Evolutionary conservation across 2,113 vertebrate species (phyloP).

Genomic region (Ceyx margarethae): DNA sequence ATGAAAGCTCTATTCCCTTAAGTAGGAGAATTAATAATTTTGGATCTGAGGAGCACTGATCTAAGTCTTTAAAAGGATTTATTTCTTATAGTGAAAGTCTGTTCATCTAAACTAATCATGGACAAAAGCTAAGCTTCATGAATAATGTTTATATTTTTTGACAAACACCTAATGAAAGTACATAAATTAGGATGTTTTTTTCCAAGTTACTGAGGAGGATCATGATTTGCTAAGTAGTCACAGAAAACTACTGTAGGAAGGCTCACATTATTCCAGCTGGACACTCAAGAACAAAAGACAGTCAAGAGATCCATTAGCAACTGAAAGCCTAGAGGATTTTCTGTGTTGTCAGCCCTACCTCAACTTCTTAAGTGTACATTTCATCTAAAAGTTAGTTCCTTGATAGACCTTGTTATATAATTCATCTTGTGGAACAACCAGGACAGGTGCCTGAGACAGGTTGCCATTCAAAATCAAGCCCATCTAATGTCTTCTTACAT

Average conservation of each 20-base stretch:
- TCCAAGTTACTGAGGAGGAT: background rate
- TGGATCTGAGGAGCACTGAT: background rate
- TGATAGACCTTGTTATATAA: background rate
- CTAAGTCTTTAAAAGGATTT: conserved; percentile 55
- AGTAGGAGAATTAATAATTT: conserved; percentile 45
- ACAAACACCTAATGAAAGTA: conserved; percentile 8
- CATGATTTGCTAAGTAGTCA: background rate
- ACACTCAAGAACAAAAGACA: background rate
- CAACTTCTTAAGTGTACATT: background rate
- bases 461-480: background rate
- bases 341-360: background rate
- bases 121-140: conserved; percentile 2
- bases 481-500: background rate
- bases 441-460: background rate
- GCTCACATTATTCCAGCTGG: background rate
- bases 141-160: conserved; percentile 30
- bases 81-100: conserved; percentile 36
- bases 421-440: background rate
- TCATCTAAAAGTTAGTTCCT: background rate
- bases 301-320: background rate
- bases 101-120: conserved; percentile 8
- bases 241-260: background rate
- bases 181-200: background rate
- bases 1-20: conserved; percentile 14
- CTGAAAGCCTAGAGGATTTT: background rate